Base-by-base conservation (phyloP, 2,888 invertebrate species). In the Leptothorax acervorum region DNA sequence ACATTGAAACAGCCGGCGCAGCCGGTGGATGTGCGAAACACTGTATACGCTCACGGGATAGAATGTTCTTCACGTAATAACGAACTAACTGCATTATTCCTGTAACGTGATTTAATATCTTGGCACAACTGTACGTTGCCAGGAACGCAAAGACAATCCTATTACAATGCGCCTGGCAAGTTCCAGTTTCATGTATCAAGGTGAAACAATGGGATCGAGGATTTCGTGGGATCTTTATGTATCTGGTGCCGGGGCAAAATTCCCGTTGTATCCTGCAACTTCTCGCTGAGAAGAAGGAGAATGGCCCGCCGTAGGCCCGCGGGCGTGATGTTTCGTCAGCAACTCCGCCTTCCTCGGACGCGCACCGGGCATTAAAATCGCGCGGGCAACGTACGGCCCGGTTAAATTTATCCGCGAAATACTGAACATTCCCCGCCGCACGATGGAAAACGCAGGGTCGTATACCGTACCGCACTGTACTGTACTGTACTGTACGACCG, bases 391-490 rank as follows among this genome's bases (percentile, higher is more conserved):
- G 82, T 76, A 71, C 82, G 86, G 75, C 86, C 82, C 70, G 75
- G 89, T 87, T 92, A 92, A 92, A 92, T 92, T 92, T 92, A 89
- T 87, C 88, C 87, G 83, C 83, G 84, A 88, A 90, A 89, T 90
- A 86, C 88, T 83, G 83, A 82, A 82, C 88, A 86, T 89, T 88
- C 89, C 71, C 85, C 86, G 82, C 68, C 87, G 45, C 73, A 62
- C 35, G 75, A 60, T 45, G 45, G 76, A 82, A 75, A 76, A 65
- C 55, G 76, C 31, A 63, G 15, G 66, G 18, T 48, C 66, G 66
- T 28, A 31, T 18, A 18, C 66, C 18, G 45, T 15, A 15, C 42
- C 8, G 45, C 28, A 42, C 23, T 23, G 23, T 23, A 23, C 23
- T 23, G 23, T 15, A 4, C 42, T 5, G 45, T 45, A 45, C 9